Evolutionary conservation across 2,113 vertebrate species (phyloP), one percentile per base, ranked within the genome.

Genomic region (Marmota flaviventris): DNA sequence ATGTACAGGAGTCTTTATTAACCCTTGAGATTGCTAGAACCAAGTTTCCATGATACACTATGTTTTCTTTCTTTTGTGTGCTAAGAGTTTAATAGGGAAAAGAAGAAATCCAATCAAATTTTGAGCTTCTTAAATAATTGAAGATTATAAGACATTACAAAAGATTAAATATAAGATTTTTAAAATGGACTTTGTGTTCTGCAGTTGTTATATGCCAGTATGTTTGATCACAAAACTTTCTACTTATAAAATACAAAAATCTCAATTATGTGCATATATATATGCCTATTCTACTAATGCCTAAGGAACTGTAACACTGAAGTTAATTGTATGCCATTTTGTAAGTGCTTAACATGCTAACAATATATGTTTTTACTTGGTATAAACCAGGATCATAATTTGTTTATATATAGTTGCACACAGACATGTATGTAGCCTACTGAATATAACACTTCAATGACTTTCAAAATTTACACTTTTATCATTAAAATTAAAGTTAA

Each of bases 181-280:
- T 65, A 84, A 94, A 70, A 53, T 5, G 65, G 51, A 93, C 63
- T 34, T 34, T n/a, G 10, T 20, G 6, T 85, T 75, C 37, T 95
- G 17, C n/a, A 67, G 0, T 94, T 84, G 18, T n/a, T 20, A 34
- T 61, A 78, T n/a, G 75, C 27, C 24, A 76, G 75, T 79, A 69
- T 29, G 7, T 20, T 94, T 63, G 17, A 92, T 58, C 39, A 89
- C 51, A 75, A 8, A 94, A 93, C 98, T 96, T 90, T 91, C 67
- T 94, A 45, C 95, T 95, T 96, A 82, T 75, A 83, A 93, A 82
- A 82, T 73, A 75, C 24, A 61, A 86, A 82, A 78, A 42, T 72
- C 56, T 85, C 48, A 65, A 32, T 69, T 82, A 3, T 53, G 2
- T 51, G 12, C 12, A 51, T 51, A 51, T 51, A 51, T 51, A 2